Evolutionary conservation across 2,113 vertebrate species (phyloP).

Genomic region (Strix uralensis): DNA sequence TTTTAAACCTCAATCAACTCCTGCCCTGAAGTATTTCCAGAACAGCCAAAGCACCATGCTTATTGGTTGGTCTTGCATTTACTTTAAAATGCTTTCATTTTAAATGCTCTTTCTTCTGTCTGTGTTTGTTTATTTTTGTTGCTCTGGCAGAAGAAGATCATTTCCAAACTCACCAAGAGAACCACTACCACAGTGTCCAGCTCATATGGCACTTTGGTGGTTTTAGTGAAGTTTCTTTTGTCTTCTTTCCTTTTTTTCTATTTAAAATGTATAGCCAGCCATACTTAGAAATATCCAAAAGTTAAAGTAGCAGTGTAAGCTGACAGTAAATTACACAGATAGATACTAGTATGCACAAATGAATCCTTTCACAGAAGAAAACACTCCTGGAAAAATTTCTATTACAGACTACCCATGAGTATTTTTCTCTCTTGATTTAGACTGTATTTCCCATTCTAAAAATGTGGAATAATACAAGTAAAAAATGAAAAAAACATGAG

Average conservation of each 20-base stretch:
- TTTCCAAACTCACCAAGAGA: background rate
- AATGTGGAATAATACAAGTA: background rate
- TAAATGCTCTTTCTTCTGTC: background rate
- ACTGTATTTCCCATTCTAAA: background rate
- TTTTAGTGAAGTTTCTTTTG: background rate
- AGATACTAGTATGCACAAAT: background rate
- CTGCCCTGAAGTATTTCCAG: background rate
- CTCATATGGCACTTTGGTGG: background rate
- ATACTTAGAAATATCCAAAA: background rate
- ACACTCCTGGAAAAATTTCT: background rate
- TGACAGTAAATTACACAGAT: background rate
- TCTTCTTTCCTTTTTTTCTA: background rate
- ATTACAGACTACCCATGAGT: background rate
- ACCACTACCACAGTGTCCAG: background rate
- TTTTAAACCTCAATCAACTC: background rate
- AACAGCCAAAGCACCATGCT: background rate
- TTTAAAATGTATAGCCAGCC: background rate
- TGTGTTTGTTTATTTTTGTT: background rate
- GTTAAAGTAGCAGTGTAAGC: background rate
- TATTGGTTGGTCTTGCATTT: background rate
- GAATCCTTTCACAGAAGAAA: background rate
- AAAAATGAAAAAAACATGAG: background rate
- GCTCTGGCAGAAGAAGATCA: background rate
- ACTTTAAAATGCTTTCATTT: background rate
- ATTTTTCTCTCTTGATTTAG: background rate